These are phyloP conservation scores for Hyperoplus immaculatus DNA, from an alignment of 2,797 vertebrate species.

Conservation along the genomic window DNA sequence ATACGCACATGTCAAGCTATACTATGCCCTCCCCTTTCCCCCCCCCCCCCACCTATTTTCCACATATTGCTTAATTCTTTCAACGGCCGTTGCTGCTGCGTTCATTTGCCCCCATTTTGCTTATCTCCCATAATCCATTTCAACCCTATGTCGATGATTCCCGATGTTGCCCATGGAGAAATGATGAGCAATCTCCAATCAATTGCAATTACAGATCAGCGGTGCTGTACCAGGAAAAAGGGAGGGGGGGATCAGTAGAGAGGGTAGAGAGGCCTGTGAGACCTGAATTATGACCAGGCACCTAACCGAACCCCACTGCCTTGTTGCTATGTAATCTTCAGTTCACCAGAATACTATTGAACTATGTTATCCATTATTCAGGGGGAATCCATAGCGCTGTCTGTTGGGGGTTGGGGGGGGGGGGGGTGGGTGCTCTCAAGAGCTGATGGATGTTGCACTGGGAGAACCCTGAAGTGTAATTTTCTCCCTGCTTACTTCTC, in stretches of 20 bases:
- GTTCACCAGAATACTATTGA: constrained; percentile 72
- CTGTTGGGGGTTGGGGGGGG: constrained; percentile 17
- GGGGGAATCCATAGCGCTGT: constrained; percentile 43
- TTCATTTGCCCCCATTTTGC: constrained; percentile 37
- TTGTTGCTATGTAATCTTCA: constrained; percentile 66
- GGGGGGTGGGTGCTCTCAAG: constrained; percentile 25
- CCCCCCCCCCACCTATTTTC: constrained; percentile 21
- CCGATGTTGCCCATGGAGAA: constrained; percentile 57
- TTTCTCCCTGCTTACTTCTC: constrained; percentile 34
- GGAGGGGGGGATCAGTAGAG: constrained; percentile 59
- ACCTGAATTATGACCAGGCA: constrained; percentile 71
- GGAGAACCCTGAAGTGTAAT: constrained; percentile 45
- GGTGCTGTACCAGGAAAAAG: constrained; percentile 40
- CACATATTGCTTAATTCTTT: constrained; percentile 10
- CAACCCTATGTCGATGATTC: constrained; percentile 36
- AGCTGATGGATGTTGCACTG: constrained; percentile 55
- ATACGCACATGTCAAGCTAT: constrained; percentile 4
- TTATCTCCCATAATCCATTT: constrained; percentile 44
- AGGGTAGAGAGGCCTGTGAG: constrained; percentile 30
- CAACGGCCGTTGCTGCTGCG: background rate
- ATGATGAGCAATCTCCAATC: constrained; percentile 68
- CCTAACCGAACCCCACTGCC: constrained; percentile 42
- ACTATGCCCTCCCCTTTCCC: background rate
- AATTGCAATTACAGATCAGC: constrained; percentile 79
- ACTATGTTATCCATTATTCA: constrained; percentile 59